Conservation (phyloP, 1,140 invertebrate species). For the Drosophila biarmipes region DNA sequence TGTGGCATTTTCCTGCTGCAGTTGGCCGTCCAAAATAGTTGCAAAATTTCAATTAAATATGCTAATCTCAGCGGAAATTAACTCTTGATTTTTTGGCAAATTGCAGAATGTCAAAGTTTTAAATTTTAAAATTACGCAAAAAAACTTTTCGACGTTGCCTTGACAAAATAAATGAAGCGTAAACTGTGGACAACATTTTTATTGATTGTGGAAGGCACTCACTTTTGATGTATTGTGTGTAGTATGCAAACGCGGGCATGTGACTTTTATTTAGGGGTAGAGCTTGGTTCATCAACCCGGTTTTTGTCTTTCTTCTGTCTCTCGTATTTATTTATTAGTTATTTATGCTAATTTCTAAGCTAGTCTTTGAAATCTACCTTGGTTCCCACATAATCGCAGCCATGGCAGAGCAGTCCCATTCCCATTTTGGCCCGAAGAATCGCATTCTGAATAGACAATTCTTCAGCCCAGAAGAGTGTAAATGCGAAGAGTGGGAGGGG, state of each 20-base stretch:
- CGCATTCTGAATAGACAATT: constrained; percentile 56
- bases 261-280: neutral
- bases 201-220: neutral
- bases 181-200: neutral
- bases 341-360: constrained; percentile 1
- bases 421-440: constrained; percentile 17
- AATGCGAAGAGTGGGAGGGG: neutral
- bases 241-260: neutral
- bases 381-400: constrained; percentile 14
- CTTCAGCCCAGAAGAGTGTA: constrained; percentile 1
- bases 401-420: constrained; percentile 13
- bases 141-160: constrained; percentile 1
- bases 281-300: constrained; percentile 7
- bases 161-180: neutral
- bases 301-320: neutral
- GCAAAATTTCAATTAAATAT: constrained; percentile 52
- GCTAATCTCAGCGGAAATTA: constrained; percentile 60
- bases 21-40: constrained; percentile 33
- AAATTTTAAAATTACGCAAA: constrained; percentile 12
- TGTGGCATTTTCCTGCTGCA: constrained; percentile 59
- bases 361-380: constrained; percentile 9
- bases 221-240: neutral
- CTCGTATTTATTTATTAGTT: neutral
- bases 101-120: constrained; percentile 13
- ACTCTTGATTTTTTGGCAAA: constrained; percentile 32